Base-by-base conservation (phyloP, 1,140 invertebrate species). In the Pogonus chalceus region DNA sequence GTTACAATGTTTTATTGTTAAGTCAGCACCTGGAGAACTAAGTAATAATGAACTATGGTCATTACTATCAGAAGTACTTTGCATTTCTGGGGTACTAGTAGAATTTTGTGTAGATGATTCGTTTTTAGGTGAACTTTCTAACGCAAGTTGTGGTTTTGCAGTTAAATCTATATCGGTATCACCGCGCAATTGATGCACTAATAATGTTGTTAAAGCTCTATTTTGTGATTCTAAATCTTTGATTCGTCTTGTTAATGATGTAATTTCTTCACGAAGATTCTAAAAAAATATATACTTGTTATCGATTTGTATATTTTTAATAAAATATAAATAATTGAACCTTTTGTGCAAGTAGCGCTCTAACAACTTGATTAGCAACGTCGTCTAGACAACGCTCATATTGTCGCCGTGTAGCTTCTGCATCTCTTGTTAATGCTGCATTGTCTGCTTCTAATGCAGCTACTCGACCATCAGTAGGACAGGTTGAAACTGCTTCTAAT, bases 281-380 rank as follows among this genome's bases (percentile, higher is more conserved):
- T 85, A 67, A 18, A 62, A 64, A n/a, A n/a, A n/a, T n/a, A n/a
- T n/a, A n/a, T n/a, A n/a, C n/a, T n/a, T n/a, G n/a, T 4, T 9
- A 55, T 20, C 3, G 21, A 35, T 2, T 35, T n/a, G n/a, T n/a
- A n/a, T n/a, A n/a, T n/a, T n/a, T n/a, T n/a, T n/a, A n/a, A n/a
- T n/a, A 49, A 49, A 49, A 49, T 24, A 54, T 26, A 43, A 18
- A 23, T 46, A 3, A 46, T 14, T 18, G 26, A 68, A 90, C 88
- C 81, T 90, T 90, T 76, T 90, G 88, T 20, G 84, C 82, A 52
- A 90, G 78, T 31, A 91, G 73, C 20, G 87, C 87, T 59, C 85
- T 80, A 37, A 90, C 87, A 58, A 88, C 84, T 67, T 87, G 83
- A 69, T 85, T 85, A 53, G 85, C 84, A 18, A 88, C 84, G 66